phyloP scores from a whole-genome alignment of 92 coral and sea anemone species.

The Pocillopora meandrina region DNA sequence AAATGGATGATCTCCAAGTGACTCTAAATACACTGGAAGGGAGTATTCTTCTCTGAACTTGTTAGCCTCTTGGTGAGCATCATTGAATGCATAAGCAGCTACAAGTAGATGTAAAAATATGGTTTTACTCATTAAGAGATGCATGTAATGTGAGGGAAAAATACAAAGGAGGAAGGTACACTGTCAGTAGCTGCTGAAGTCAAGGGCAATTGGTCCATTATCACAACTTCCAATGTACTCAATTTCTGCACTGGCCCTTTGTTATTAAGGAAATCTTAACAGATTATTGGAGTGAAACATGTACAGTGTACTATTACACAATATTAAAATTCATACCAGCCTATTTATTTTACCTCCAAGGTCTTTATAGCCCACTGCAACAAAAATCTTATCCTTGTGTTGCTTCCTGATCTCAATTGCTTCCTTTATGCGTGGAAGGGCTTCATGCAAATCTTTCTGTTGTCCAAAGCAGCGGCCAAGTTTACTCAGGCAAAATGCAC shows the following conservation, averaged over 20 bases:
- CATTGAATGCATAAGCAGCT: slow-evolving; percentile 91
- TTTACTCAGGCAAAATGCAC: slow-evolving; percentile 85
- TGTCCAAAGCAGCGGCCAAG: slow-evolving; percentile 85
- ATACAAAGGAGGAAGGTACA: too few species aligned
- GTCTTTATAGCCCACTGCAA: slow-evolving; percentile 89
- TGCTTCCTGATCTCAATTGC: slow-evolving; percentile 75
- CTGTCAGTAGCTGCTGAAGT: too few species aligned
- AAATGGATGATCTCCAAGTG: slow-evolving; percentile 87
- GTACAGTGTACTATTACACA: background rate
- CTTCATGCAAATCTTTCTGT: slow-evolving; percentile 61
- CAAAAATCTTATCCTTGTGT: slow-evolving; percentile 59
- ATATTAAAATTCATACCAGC: background rate
- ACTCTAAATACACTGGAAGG: slow-evolving; percentile 78
- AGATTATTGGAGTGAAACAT: background rate
- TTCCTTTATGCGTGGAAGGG: slow-evolving; percentile 60
- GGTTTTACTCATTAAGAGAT: background rate
- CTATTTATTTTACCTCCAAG: slow-evolving; percentile 69
- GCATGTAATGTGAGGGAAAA: too few species aligned
- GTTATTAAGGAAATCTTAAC: too few species aligned
- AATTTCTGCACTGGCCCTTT: too few species aligned
- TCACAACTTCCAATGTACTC: too few species aligned
- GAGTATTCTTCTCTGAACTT: slow-evolving; percentile 75
- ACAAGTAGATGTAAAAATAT: background rate
- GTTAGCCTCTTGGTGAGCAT: slow-evolving; percentile 85
- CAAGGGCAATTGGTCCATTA: too few species aligned